Evolutionary conservation across 2,888 invertebrate genomes (phyloP).

Genomic region (Busseola fusca): DNA sequence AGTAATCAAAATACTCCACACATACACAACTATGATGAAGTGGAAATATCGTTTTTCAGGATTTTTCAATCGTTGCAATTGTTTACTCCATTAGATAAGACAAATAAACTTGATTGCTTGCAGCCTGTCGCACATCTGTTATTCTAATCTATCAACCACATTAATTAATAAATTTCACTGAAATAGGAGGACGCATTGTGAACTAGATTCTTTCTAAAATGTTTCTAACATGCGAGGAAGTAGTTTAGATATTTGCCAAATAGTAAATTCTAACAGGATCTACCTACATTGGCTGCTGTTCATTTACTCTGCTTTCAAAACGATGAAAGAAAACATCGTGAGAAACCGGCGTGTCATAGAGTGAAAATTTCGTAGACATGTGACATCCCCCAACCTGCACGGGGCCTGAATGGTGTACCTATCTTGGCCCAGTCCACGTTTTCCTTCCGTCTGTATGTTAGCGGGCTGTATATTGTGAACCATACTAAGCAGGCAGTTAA

Average conservation of each 20-base stretch:
- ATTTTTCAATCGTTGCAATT: not conserved
- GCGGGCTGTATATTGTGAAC: too few relatives aligned
- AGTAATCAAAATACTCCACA: not conserved
- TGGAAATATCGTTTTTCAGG: not conserved
- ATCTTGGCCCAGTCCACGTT: too few relatives aligned
- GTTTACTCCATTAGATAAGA: not conserved
- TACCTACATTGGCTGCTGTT: too few relatives aligned
- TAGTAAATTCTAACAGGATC: not conserved
- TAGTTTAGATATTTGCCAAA: not conserved
- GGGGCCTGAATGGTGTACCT: too few relatives aligned
- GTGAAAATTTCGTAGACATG: too few relatives aligned
- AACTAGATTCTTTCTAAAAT: not conserved
- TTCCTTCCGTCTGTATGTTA: too few relatives aligned
- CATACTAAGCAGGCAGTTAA: too few relatives aligned
- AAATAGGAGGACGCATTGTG: too few relatives aligned
- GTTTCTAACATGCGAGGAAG: not conserved
- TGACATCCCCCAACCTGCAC: too few relatives aligned
- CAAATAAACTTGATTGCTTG: not conserved
- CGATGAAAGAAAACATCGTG: too few relatives aligned
- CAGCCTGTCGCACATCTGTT: not conserved
- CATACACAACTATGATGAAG: not conserved
- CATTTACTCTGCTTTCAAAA: too few relatives aligned
- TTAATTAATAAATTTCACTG: conserved; percentile 1
- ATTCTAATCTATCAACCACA: conserved; percentile 2
- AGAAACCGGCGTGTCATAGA: too few relatives aligned